Evolutionary conservation across 2,113 vertebrate genomes (phyloP).

Genomic region (Accipiter cooperii): DNA sequence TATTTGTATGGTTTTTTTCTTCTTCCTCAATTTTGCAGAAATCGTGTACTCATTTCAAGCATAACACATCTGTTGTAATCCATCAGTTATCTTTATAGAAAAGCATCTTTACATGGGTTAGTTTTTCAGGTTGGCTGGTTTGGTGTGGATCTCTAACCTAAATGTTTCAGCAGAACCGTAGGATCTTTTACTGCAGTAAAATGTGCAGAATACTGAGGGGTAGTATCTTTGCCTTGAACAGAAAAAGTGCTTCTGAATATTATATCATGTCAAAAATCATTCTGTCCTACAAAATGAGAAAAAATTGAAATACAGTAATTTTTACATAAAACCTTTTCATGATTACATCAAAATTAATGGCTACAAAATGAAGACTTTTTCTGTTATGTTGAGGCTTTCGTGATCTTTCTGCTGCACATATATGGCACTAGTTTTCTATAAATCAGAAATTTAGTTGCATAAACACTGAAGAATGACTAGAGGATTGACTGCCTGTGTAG

Average conservation of each 20-base stretch:
- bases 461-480: neutral
- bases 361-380: neutral
- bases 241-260: neutral
- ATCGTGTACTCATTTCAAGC: neutral
- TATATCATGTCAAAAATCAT: neutral
- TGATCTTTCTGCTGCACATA: neutral
- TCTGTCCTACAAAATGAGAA: neutral
- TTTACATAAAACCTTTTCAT: accelerated
- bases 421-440: neutral
- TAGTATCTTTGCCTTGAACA: neutral
- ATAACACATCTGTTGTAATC: neutral
- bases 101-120: neutral
- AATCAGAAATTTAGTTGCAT: neutral
- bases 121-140: neutral
- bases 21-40: neutral
- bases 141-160: neutral
- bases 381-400: neutral
- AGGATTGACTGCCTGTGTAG: neutral
- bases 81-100: neutral
- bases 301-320: neutral
- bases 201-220: neutral
- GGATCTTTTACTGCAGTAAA: neutral
- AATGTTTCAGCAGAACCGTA: neutral
- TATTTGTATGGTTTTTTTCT: too few relatives aligned
- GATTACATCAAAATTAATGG: neutral